Conservation (phyloP, 2,888 invertebrate genomes). For the Phragmatobia fuliginosa region DNA sequence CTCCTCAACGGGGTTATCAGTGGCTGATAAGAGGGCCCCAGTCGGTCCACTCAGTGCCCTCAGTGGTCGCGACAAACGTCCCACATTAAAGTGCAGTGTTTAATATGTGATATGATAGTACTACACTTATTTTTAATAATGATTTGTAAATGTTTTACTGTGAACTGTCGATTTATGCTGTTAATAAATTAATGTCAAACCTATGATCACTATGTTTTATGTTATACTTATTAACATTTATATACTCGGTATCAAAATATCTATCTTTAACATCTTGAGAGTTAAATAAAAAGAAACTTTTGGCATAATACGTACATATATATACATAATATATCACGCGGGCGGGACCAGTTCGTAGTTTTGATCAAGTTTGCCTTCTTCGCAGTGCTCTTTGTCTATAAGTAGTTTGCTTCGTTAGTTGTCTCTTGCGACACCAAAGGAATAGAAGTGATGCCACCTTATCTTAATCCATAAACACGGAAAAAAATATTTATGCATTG, state of each 20-base stretch:
- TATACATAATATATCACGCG: too few species aligned
- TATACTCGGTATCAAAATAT: neutral
- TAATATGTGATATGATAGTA: constrained; percentile 20
- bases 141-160: constrained; percentile 2
- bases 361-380: too few species aligned
- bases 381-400: too few species aligned
- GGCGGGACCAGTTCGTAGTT: too few species aligned
- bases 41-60: constrained; percentile 40
- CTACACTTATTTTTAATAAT: constrained; percentile 39
- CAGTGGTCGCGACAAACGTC: constrained; percentile 40
- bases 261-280: too few species aligned
- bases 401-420: too few species aligned
- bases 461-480: too few species aligned
- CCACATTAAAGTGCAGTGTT: constrained; percentile 39
- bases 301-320: too few species aligned
- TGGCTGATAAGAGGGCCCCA: constrained; percentile 46
- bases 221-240: neutral
- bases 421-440: too few species aligned
- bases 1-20: constrained; percentile 63
- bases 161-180: neutral
- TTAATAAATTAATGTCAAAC: neutral
- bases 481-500: neutral
- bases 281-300: too few species aligned
- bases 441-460: too few species aligned
- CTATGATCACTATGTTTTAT: neutral